Evolutionary conservation across 2,797 vertebrate species (phyloP).

Genomic region (Rhinoraja longicauda): DNA sequence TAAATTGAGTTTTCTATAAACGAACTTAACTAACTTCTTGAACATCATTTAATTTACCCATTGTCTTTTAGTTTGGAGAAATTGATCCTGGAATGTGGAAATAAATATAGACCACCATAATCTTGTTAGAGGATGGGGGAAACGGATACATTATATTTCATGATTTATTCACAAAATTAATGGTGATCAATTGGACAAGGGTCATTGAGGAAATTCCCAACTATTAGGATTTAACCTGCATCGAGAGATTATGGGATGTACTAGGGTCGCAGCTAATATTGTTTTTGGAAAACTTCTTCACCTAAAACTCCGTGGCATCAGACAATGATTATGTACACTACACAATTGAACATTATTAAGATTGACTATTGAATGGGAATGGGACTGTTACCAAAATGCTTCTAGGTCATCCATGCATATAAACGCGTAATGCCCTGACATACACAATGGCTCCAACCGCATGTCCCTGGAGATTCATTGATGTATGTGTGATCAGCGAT

Average conservation of each 20-base stretch:
- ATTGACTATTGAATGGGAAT: background rate
- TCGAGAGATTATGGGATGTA: background rate
- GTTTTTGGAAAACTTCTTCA: background rate
- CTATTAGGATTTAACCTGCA: background rate
- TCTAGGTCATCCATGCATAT: too few species aligned
- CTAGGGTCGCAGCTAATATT: background rate
- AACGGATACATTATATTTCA: background rate
- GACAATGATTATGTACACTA: too few species aligned
- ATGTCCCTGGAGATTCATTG: too few species aligned
- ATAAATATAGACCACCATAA: background rate
- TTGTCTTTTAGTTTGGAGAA: background rate
- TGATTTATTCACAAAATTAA: background rate
- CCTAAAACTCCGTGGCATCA: too few species aligned
- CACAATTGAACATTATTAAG: too few species aligned
- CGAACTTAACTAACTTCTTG: background rate
- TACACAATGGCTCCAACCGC: too few species aligned
- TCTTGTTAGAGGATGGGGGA: background rate
- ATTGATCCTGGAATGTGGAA: background rate
- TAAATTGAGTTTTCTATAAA: background rate
- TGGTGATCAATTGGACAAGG: background rate
- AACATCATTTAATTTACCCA: background rate
- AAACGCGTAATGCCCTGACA: too few species aligned
- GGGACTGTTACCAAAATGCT: too few species aligned
- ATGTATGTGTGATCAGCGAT: too few species aligned
- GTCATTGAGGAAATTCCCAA: background rate